Conservation (phyloP, 64 coral and sea anemone genomes). For the Stichodactyla mertensii region DNA sequence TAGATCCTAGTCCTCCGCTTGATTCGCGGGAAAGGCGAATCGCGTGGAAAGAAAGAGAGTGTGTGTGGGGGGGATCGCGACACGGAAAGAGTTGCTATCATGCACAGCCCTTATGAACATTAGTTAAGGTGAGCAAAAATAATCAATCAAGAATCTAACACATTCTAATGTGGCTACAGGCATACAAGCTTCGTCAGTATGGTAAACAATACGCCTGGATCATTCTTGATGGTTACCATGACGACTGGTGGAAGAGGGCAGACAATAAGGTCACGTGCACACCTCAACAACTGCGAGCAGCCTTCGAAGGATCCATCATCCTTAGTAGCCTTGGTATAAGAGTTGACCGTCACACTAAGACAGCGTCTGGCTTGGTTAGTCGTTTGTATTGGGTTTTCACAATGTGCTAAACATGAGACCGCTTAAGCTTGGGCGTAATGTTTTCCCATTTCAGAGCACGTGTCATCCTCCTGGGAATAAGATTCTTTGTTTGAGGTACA, state of each 20-base stretch:
- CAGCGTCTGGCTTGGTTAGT: constrained; percentile 40
- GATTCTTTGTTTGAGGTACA: too few relatives aligned
- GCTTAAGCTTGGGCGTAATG: too few relatives aligned
- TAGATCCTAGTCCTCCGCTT: too few relatives aligned
- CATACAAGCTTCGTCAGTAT: constrained; percentile 34
- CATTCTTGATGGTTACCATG: constrained; percentile 50
- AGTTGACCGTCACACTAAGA: constrained; percentile 24
- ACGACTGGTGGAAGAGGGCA: constrained; percentile 51
- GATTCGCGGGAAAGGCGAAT: too few relatives aligned
- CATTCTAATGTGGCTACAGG: constrained; percentile 9
- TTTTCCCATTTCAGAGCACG: too few relatives aligned
- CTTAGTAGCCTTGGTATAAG: constrained; percentile 26
- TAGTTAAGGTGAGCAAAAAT: too few relatives aligned
- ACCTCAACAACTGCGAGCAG: constrained; percentile 36
- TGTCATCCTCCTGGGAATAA: too few relatives aligned
- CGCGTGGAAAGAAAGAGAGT: too few relatives aligned
- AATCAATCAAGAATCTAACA: background rate
- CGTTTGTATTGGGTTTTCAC: background rate
- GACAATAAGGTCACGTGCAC: constrained; percentile 40
- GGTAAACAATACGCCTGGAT: constrained; percentile 67
- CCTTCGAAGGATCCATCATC: constrained; percentile 46
- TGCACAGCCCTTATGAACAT: too few relatives aligned
- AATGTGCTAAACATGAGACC: too few relatives aligned
- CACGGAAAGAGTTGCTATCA: too few relatives aligned
- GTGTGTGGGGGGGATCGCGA: too few relatives aligned